A percentile compares a stretch with the other conserved stretches of the same genome.
Conservation (phyloP, 64 coral and sea anemone genomes). For the Pocillopora damicornis region DNA sequence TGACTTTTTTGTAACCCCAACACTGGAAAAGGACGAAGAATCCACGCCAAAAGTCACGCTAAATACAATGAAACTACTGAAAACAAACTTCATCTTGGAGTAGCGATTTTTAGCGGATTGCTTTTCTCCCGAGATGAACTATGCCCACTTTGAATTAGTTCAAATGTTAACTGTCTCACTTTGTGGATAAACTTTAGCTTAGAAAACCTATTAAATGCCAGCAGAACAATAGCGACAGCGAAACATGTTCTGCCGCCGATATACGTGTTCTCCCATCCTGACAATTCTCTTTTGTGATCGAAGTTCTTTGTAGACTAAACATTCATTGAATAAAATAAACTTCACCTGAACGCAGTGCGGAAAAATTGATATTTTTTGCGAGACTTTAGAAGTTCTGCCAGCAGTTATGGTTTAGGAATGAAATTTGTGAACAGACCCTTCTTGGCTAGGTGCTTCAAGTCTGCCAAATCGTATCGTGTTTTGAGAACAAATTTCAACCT, state of each 20-base stretch:
- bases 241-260: background rate
- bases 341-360: too few species aligned
- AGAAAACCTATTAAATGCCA: background rate
- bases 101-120: background rate
- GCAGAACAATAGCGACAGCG: background rate
- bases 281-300: background rate
- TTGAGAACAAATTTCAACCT: too few species aligned
- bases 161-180: background rate
- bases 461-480: too few species aligned
- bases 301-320: background rate
- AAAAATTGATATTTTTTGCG: too few species aligned
- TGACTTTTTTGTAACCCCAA: background rate
- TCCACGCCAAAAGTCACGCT: too few species aligned
- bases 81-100: slow-evolving; percentile 13
- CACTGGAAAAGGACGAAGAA: background rate
- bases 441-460: too few species aligned
- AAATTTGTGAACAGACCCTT: too few species aligned
- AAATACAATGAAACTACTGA: background rate
- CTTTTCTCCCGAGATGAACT: background rate
- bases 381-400: too few species aligned
- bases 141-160: background rate
- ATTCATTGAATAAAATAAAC: background rate
- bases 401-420: too few species aligned
- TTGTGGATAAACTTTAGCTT: background rate
- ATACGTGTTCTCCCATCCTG: background rate